Conservation (phyloP, 1,140 invertebrate species). For the Solen grandis region DNA sequence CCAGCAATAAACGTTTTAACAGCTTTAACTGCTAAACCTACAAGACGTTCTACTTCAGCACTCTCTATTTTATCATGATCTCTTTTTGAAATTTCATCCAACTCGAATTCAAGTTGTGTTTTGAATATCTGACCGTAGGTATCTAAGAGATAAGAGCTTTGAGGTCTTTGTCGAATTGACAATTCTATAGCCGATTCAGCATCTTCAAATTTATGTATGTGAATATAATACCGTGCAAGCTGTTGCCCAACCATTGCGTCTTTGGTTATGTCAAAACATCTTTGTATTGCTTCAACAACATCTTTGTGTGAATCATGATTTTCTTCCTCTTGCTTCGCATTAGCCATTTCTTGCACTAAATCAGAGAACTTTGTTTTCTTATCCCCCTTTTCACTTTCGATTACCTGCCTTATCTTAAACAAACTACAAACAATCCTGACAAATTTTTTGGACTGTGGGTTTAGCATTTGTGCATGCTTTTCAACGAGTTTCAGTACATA, state of each 20-base stretch:
- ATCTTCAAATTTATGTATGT: not conserved
- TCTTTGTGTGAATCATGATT: not conserved
- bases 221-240: no score
- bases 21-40: not conserved
- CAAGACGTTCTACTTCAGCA: not conserved
- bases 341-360: not conserved
- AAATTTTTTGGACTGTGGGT: not conserved
- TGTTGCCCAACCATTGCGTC: no score
- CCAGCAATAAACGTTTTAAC: not conserved
- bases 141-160: constrained; percentile 13
- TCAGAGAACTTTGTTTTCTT: not conserved
- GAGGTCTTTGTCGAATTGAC: not conserved
- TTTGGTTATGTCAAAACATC: constrained; percentile 10
- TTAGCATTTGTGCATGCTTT: not conserved
- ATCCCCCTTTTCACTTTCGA: constrained; percentile 3
- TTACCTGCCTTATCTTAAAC: constrained; percentile 16
- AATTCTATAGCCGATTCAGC: not conserved
- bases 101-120: not conserved
- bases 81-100: not conserved
- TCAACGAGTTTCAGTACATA: not conserved
- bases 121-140: constrained; percentile 22
- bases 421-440: constrained; percentile 5
- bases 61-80: not conserved
- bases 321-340: not conserved
- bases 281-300: not conserved